Conservation (phyloP, 2,797 vertebrate genomes). For the Sebastes goodei region DNA sequence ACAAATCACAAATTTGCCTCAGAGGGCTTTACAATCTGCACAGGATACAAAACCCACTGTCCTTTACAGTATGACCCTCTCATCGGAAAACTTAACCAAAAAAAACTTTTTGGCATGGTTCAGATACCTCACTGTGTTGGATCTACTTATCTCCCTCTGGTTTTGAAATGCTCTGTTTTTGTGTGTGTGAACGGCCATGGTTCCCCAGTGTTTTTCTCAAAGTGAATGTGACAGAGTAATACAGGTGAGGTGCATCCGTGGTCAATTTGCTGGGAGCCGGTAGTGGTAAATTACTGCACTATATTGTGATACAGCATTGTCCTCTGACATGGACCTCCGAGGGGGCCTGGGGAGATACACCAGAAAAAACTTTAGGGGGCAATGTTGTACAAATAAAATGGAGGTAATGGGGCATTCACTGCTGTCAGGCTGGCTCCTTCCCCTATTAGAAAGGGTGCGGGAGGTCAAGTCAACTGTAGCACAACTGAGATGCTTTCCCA, state of each 20-base stretch:
- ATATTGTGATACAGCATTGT: conserved; percentile 48
- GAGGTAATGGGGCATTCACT: conserved; percentile 2
- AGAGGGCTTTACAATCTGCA: no score
- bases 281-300: conserved; percentile 67
- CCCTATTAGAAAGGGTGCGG: conserved; percentile 25
- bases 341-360: conserved; percentile 23
- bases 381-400: conserved; percentile 76
- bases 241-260: conserved; percentile 57
- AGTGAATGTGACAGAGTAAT: conserved; percentile 74
- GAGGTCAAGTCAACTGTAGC: conserved; percentile 63
- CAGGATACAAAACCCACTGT: no score
- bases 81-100: no score
- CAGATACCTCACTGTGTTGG: not conserved
- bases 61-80: no score
- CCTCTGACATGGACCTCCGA: conserved; percentile 35
- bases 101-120: not conserved
- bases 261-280: conserved; percentile 62
- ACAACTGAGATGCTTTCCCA: conserved; percentile 36
- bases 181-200: not conserved
- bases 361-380: conserved; percentile 76
- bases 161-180: conserved; percentile 5
- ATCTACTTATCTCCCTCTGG: not conserved
- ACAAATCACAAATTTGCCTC: no score
- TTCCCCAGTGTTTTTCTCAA: conserved; percentile 44
- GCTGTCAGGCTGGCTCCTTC: conserved; percentile 17